Base-by-base conservation (phyloP, 2,888 invertebrate species). In the Brachyptera risi region DNA sequence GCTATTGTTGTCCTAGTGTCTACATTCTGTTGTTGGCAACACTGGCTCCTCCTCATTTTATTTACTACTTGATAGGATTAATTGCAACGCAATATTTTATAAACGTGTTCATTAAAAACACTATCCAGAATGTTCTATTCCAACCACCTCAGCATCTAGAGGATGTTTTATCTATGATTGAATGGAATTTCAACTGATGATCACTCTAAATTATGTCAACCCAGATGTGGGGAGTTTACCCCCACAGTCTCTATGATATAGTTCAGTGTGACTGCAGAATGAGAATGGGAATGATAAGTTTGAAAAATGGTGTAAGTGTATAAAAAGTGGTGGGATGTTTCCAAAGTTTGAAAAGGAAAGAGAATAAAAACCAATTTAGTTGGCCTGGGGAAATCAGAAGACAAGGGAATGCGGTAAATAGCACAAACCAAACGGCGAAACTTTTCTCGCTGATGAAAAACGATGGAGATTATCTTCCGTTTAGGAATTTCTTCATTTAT, bases 291-390 rank as follows among this genome's bases (percentile, higher is more conserved):
- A 35, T 54, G 54, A 54, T 54, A 54, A 37, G 54, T 31, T 35
- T 50, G 54, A 54, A 23, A n/a, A 54, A 35, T 54, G 35, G 35
- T 3, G 47, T 19, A 17, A 23, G 54, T 11, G 11, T n/a, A 54
- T 37, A 23, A 37, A 35, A 37, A 35, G 54, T 19, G 37, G 13
- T 21, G 54, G 24, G 13, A 54, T 37, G 54, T 54, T 37, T 54
- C 19, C 35, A 37, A 21, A 54, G 54, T 37, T 54, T 4, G 37
- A 54, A 35, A 35, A 11, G 37, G 4, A 54, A 9, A 54, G 54
- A 5, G 37, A 54, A 54, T 54, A 54, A 54, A 37, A 54, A 51
- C 31, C 54, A 35, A 37, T 54, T 54, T 54, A 54, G 37, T 54
- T 37, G 31, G 54, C 23, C 35, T 13, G 54, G 17, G 35, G 23